Conservation (phyloP, 64 coral and sea anemone species). For the Exaiptasia diaphana region DNA sequence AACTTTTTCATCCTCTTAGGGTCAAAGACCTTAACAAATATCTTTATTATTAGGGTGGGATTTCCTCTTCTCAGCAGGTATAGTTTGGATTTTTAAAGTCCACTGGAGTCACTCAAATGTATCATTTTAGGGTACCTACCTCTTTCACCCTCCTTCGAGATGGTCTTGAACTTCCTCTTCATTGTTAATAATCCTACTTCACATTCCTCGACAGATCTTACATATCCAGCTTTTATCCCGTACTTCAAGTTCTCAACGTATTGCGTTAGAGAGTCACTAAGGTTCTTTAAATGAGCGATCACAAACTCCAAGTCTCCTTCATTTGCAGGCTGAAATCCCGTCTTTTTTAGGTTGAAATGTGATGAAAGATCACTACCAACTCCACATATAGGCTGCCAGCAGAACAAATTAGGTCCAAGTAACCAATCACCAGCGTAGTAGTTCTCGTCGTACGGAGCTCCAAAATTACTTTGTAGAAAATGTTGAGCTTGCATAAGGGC, state of each 20-base stretch:
- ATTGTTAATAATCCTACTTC: slow-evolving; percentile 74
- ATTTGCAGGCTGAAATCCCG: slow-evolving; percentile 63
- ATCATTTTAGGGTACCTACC: no score
- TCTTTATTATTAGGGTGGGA: no score
- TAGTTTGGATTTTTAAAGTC: no score
- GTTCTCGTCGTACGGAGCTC: slow-evolving; percentile 89
- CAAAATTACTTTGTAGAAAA: slow-evolving; percentile 85
- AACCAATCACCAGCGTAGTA: slow-evolving; percentile 98
- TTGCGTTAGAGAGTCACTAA: slow-evolving; percentile 60
- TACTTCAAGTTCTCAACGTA: slow-evolving; percentile 80
- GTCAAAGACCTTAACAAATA: no score
- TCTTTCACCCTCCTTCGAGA: slow-evolving; percentile 45
- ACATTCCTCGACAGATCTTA: slow-evolving; percentile 76
- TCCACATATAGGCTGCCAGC: slow-evolving; percentile 77
- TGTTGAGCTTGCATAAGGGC: slow-evolving; percentile 73
- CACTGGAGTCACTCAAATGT: no score
- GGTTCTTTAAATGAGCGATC: slow-evolving; percentile 59
- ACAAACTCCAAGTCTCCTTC: slow-evolving; percentile 67
- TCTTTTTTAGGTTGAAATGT: slow-evolving; percentile 57
- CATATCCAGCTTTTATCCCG: slow-evolving; percentile 73
- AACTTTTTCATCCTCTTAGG: no score
- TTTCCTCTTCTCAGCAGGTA: no score
- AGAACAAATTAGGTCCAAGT: slow-evolving; percentile 87
- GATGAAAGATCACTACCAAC: slow-evolving; percentile 58
- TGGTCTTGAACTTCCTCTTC: slow-evolving; percentile 25